phyloP scores from a whole-genome alignment of 2,888 invertebrate genomes.

The Ormyrus thymus region DNA sequence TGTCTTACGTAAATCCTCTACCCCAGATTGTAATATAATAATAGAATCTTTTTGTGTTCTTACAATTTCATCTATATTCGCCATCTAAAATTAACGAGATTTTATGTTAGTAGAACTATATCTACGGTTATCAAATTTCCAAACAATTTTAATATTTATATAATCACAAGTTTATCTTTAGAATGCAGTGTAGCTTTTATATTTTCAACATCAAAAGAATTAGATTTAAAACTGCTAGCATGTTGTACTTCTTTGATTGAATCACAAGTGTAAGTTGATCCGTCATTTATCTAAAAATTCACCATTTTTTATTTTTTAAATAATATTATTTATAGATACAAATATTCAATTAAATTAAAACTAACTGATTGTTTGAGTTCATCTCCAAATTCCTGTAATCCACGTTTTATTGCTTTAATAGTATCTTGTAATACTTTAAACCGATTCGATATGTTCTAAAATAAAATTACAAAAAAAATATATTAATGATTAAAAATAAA shows the following conservation, averaged over 20 bases:
- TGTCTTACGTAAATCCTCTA: constrained; percentile 68
- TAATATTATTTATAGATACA: neutral
- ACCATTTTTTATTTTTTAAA: constrained; percentile 26
- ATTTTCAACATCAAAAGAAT: constrained; percentile 64
- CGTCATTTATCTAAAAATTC: constrained; percentile 61
- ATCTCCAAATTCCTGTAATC: constrained; percentile 62
- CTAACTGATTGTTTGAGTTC: constrained; percentile 63
- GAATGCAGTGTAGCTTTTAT: constrained; percentile 66
- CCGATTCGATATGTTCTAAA: constrained; percentile 61
- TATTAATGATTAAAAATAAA: constrained; percentile 33
- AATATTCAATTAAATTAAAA: constrained; percentile 12
- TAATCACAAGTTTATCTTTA: constrained; percentile 70
- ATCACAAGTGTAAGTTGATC: constrained; percentile 51
- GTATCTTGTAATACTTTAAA: constrained; percentile 63
- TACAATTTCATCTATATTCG: constrained; percentile 70
- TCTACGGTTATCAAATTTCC: too few species aligned
- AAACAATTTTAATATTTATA: constrained; percentile 3
- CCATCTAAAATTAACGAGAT: constrained; percentile 61
- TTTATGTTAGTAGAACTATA: neutral
- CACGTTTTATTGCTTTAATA: constrained; percentile 62
- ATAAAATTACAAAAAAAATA: constrained; percentile 16
- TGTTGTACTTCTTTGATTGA: constrained; percentile 58
- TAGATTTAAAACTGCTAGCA: constrained; percentile 60
- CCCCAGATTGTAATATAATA: constrained; percentile 67
- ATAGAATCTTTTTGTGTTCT: constrained; percentile 71